These are phyloP conservation scores for Mythimna albipuncta DNA, from an alignment of 2,888 invertebrate genomes.

Conservation along the genomic window DNA sequence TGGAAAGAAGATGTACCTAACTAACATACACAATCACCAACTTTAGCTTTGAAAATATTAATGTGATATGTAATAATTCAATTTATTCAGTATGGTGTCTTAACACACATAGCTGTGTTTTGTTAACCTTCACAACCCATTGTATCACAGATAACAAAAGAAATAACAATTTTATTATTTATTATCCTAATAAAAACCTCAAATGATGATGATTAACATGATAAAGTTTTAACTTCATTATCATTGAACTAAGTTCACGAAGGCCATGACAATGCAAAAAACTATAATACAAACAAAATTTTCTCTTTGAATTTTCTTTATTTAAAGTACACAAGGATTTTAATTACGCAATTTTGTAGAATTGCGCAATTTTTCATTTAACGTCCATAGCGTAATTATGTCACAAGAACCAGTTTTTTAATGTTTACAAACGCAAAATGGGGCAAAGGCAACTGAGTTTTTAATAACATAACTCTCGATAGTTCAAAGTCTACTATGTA, in stretches of 20 bases:
- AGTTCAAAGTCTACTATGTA: slow-evolving; percentile 63
- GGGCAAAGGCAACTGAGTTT: slow-evolving; percentile 30
- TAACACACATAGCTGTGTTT: not conserved
- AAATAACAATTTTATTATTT: not conserved
- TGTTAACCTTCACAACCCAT: not conserved
- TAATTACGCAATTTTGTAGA: not conserved
- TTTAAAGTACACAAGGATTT: not conserved
- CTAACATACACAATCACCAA: too few relatives aligned
- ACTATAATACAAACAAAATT: too few relatives aligned
- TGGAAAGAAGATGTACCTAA: too few relatives aligned
- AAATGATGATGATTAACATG: not conserved
- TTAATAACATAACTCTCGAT: slow-evolving; percentile 22
- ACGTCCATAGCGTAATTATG: slow-evolving; percentile 12
- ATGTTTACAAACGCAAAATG: slow-evolving; percentile 46
- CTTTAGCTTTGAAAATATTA: too few relatives aligned
- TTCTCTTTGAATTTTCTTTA: not conserved
- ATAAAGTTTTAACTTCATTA: not conserved
- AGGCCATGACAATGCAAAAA: slow-evolving; percentile 9
- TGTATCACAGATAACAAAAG: not conserved
- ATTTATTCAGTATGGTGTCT: too few relatives aligned
- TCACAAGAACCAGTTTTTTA: slow-evolving; percentile 31
- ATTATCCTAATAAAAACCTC: not conserved
- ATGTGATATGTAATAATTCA: too few relatives aligned
- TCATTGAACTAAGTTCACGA: not conserved
- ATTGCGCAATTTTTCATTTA: slow-evolving; percentile 16